Base-by-base conservation (phyloP, 2,113 vertebrate genomes). In the Neoarius graeffei region DNA sequence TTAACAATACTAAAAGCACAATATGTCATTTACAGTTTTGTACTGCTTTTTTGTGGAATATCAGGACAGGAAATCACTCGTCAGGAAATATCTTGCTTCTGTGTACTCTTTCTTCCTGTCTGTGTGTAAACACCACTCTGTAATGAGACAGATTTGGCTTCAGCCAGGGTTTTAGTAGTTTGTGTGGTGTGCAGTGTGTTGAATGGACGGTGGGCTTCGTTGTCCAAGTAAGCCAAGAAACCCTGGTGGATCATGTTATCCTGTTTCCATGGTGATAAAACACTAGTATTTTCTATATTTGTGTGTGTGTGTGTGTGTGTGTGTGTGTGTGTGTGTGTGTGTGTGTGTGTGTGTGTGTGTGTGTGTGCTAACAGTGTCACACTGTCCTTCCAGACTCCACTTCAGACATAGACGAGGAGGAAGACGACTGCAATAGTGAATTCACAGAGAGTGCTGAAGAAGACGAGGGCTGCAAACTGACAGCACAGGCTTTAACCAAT, bases 371-470 rank as follows among this genome's bases (percentile, higher is more conserved):
- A 89, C 56, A 10, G 13, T n/a, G 2, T 25, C 30, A 9, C 4
- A 1, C 4, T 66, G 54, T 85, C n/a, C 23, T 92, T 83, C 6
- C 88, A 98, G 97, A 94, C 73, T 91, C 93, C 83, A 93, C 91
- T 81, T 86, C 92, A 19, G 95, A 92, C 0, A 93, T 88, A 15
- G 94, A 93, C 1, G 89, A 94, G 0, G 93, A 95, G 5, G 92
- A 93, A 0, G 94, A 94, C 1, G 94, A 94, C 27, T 62, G 88
- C 2, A 94, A 92, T 90, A 95, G 94, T 15, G 94, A 94, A 80
- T 95, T 95, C 90, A 92, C 94, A 0, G 92, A 94, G 89, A 95
- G 94, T 62, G 89, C 92, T 0, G 95, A 97, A 86, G 95, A 97
- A 85, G 95, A 97, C 1, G 93, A 95, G 82, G 74, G 60, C 35